phyloP scores from a whole-genome alignment of 2,113 vertebrate species.

The Phodopus roborovskii region DNA sequence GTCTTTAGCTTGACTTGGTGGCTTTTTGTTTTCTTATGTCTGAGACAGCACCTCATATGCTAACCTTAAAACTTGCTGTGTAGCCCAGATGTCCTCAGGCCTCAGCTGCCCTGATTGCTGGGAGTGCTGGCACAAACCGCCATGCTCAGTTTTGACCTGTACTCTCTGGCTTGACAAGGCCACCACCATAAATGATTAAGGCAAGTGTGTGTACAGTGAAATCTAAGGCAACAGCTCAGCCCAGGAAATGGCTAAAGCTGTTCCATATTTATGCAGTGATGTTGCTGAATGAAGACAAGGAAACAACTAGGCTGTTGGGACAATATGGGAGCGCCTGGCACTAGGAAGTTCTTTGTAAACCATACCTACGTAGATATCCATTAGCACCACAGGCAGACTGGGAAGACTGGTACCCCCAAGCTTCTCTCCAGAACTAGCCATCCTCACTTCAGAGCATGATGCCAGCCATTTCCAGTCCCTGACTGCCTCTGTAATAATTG shows the following conservation, averaged over 20 bases:
- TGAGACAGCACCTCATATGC: neutral
- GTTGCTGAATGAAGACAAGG: accelerated
- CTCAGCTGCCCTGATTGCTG: neutral
- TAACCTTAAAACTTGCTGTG: neutral
- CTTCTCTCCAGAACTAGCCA: accelerated
- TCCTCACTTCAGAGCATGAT: accelerated
- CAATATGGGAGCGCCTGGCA: too few relatives aligned
- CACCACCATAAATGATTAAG: neutral
- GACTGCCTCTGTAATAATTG: neutral
- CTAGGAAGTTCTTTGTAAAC: accelerated
- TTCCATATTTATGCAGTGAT: neutral
- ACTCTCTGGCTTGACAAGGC: conserved; percentile 2
- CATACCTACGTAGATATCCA: accelerated
- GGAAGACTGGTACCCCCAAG: neutral
- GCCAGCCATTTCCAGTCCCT: neutral
- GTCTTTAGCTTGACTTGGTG: neutral
- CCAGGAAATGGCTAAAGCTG: accelerated
- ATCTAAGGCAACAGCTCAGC: neutral
- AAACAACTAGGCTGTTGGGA: neutral
- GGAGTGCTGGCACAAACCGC: neutral
- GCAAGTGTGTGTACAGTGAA: neutral
- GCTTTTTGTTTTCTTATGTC: neutral
- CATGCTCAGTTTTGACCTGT: neutral
- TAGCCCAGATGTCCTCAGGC: neutral
- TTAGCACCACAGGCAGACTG: neutral